Evolutionary conservation across 2,888 invertebrate genomes (phyloP), one percentile per base, ranked within the genome.

Genomic region (Chaitophorus viminalis): DNA sequence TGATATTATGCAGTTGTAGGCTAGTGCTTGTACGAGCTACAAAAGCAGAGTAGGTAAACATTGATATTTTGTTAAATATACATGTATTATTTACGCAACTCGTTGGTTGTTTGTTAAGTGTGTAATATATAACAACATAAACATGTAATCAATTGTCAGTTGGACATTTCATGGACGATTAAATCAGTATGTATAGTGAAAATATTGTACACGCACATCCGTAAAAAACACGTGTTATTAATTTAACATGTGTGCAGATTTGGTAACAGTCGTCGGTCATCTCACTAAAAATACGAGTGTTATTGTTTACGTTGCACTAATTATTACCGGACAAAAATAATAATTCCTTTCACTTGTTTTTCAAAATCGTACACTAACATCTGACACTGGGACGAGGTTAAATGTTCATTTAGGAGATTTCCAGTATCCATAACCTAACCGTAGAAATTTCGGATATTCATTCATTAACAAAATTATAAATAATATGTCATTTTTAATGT

Each of bases 401-500:
- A n/a, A 78, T 52, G 68, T 36, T 74, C 36, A 36, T 72, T 72
- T 1, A 52, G 65, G 5, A 31, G 14, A 21, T n/a, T 39, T 25
- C 5, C 46, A 21, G 31, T 9, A 52, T 36, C 2, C 11, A 18
- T 70, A 46, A 74, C 29, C 70, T 8, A 74, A 25, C 70, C 25
- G 36, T 21, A 74, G 18, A 36, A 21, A 31, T 72, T 21, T 52
- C 29, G 18, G 8, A 46, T 76, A 31, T 76, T 65, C 39, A 46
- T 84, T 75, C 65, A 65, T 76, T 17, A 36, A 76, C 25, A 8
- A 36, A 83, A 75, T 65, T 25, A 29, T 25, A 31, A 84, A 75
- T 75, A 65, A 65, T 82, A 70, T 68, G 25, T 36, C 74, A 74
- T 83, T 60, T 82, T 74, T 36, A 33, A 83, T 36, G 31, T 29